Evolutionary conservation across 1,140 invertebrate species (phyloP).

Genomic region (Charaxes varanes): DNA sequence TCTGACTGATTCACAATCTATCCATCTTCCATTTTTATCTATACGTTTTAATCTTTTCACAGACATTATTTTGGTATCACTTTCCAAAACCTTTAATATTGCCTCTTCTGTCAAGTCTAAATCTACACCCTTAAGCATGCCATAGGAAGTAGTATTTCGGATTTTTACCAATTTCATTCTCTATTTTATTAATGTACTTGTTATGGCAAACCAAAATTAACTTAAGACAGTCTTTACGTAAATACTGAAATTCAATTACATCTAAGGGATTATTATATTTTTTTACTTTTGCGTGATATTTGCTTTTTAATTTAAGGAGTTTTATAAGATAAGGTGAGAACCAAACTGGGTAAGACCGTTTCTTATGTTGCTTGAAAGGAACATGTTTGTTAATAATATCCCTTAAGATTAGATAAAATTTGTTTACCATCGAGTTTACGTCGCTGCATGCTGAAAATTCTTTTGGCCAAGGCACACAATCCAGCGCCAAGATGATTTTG

Average conservation of each 20-base stretch:
- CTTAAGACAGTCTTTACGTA: too few species aligned
- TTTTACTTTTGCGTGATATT: not conserved
- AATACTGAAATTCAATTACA: too few species aligned
- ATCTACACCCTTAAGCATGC: not conserved
- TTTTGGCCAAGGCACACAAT: not conserved
- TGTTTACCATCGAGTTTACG: constrained; percentile 3
- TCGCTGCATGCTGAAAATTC: not conserved
- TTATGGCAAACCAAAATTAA: too few species aligned
- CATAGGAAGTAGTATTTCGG: not conserved
- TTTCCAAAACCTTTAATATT: too few species aligned
- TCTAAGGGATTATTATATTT: constrained; percentile 1
- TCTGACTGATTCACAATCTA: too few species aligned
- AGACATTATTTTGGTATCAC: too few species aligned
- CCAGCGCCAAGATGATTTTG: not conserved
- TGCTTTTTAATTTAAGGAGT: constrained; percentile 1
- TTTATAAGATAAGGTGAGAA: not conserved
- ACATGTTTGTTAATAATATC: not conserved
- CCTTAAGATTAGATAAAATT: not conserved
- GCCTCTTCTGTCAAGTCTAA: constrained; percentile 7
- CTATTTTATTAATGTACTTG: too few species aligned
- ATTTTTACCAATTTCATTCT: too few species aligned
- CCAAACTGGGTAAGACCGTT: not conserved
- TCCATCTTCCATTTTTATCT: too few species aligned
- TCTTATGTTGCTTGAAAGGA: not conserved
- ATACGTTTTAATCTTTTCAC: too few species aligned